Percentiles rank a stretch among this genome's conserved stretches.
These are phyloP conservation scores for Zosterops pallidus DNA, from an alignment of 2,113 vertebrate species.

Conservation along the genomic window DNA sequence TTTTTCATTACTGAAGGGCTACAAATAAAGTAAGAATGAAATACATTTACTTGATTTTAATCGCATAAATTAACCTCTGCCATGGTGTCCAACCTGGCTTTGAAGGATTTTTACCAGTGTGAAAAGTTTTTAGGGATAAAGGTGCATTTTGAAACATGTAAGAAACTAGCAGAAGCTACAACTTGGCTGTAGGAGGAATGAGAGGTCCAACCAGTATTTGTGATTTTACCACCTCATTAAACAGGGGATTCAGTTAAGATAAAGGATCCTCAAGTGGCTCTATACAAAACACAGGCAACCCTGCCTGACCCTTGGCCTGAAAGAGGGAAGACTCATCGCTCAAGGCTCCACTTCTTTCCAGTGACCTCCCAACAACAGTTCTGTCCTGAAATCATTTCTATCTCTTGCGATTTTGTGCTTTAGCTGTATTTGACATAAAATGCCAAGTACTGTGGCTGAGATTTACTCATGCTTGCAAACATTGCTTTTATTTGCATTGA, in stretches of 20 bases:
- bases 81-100: background rate
- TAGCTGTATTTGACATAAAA: constrained; percentile 38
- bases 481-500: constrained; percentile 48
- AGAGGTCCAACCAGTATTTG: background rate
- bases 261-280: background rate
- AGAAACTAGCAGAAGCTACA: background rate
- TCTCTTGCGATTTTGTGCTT: background rate
- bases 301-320: background rate
- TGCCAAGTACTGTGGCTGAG: constrained; percentile 6
- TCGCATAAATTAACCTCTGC: background rate
- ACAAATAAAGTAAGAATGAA: background rate
- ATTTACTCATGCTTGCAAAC: constrained; percentile 52
- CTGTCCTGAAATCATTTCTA: constrained; percentile 8
- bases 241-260: background rate
- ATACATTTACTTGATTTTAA: background rate
- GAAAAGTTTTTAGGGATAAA: background rate
- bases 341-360: background rate
- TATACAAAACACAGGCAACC: background rate
- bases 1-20: background rate
- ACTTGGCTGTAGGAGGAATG: background rate
- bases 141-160: background rate
- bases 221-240: background rate
- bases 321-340: background rate
- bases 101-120: background rate
- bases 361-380: constrained; percentile 5